phyloP scores from a whole-genome alignment of 1,140 invertebrate species.

The Drosophila santomea region DNA sequence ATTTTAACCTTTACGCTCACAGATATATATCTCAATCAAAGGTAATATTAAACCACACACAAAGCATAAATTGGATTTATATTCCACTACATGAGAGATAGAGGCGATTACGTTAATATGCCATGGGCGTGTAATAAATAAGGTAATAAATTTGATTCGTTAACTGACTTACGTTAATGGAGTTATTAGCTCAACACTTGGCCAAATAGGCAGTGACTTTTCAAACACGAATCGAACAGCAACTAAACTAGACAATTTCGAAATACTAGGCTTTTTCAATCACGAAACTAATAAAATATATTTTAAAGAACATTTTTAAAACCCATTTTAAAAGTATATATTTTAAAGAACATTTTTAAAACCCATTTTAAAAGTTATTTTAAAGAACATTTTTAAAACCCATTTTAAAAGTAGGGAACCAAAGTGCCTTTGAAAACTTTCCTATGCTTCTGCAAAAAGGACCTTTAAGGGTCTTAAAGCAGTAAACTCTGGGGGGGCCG shows the following conservation, averaged over 20 bases:
- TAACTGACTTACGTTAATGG: slow-evolving; percentile 15
- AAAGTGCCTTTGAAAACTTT: neutral
- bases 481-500: slow-evolving; percentile 1
- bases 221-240: neutral
- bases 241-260: neutral
- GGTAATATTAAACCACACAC: neutral
- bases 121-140: slow-evolving; percentile 17
- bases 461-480: slow-evolving; percentile 40
- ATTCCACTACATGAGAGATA: slow-evolving; percentile 7
- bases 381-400: too few relatives aligned
- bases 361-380: too few relatives aligned
- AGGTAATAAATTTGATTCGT: slow-evolving; percentile 22
- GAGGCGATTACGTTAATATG: slow-evolving; percentile 8
- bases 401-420: too few relatives aligned
- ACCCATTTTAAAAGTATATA: too few relatives aligned
- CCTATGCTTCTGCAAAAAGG: neutral
- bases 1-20: neutral
- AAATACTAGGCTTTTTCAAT: too few relatives aligned
- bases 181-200: slow-evolving; percentile 17
- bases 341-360: too few relatives aligned
- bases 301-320: neutral
- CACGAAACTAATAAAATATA: too few relatives aligned
- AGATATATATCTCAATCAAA: neutral
- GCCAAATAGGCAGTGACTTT: neutral
- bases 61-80: slow-evolving; percentile 14